Evolutionary conservation across 1,140 invertebrate species (phyloP), one percentile per base, ranked within the genome.

Genomic region (Lepidurus apus): DNA sequence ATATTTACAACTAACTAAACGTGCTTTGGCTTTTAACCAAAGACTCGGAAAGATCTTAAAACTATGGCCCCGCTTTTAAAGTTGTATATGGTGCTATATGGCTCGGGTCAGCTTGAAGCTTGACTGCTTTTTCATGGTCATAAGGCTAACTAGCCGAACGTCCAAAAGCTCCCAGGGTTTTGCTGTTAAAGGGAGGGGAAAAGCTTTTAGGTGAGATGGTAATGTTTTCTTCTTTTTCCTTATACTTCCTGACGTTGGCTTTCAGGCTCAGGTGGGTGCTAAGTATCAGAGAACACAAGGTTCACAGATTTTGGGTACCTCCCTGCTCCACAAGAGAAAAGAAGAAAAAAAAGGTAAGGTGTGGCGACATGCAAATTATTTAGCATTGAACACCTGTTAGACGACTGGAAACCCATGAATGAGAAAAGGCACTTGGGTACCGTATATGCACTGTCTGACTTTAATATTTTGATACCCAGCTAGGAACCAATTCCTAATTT

Each of bases 261-360:
- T 65, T 9, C 53, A 65, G 53, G 53, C 53, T 65, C 21, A 21
- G 53, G 53, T 65, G 53, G 53, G 53, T 65, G 53, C 53, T 65
- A 65, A 65, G 53, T 65, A 13, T 13, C 17, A 65, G 45, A 47
- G 45, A 11, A 65, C 53, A 9, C 53, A 13, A 65, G 53, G 53
- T 65, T n/a, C 6, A 21, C 17, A 65, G 53, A 9, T 65, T 65
- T 65, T 65, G 53, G n/a, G 53, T 7, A 21, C 8, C 53, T 65
- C 53, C 53, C 53, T 65, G 53, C 21, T 21, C 21, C 9, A 34
- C 2, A 34, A 34, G 34, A 34, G 34, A 34, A 3, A 34, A 34
- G 17, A 47, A 0, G 21, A 21, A 65, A 10, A 65, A 65, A 21
- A 65, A 65, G 53, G 0, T 21, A 65, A 65, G 53, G 53, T 65